Evolutionary conservation across 1,140 invertebrate genomes (phyloP), one percentile per base, ranked within the genome.

Genomic region (Drosophila bifasciata): DNA sequence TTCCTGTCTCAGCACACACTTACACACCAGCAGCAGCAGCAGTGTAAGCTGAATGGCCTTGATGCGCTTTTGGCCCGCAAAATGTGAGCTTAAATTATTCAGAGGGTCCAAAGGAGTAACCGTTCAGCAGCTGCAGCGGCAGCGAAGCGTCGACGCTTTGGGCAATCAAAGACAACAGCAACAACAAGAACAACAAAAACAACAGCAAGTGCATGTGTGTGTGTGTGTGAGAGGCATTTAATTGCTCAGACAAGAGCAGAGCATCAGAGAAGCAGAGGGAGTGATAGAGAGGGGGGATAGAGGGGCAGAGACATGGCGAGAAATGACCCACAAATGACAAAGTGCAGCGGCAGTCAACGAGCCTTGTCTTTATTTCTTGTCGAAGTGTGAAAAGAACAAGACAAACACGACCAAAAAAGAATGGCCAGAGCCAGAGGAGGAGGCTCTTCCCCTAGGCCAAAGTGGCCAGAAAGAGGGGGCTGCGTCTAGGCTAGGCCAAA

Each of bases 81-180:
- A 86, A 77, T 76, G 73, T 50, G 43, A 48, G 63, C 69, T 78
- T 88, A 72, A 86, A 86, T 86, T 86, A 86, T 86, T 86, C 78
- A 86, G 83, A 58, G 61, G 71, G 74, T 57, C 61, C 32, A 36
- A 36, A 60, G 52, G 50, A 64, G 41, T 67, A 39, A 43, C 23
- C 28, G 59, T 15, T 28, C 66, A 49, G 46, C 52, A 61, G 52
- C 32, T 64, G 52, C 68, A 45, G 53, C 69, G 51, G 43, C 52
- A 50, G 39, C 17, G 46, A 19, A 36, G 32, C 52, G 58, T 43
- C 67, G 56, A 48, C 59, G 71, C 71, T 79, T 52, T 46, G 52
- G 69, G 63, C 79, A 83, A 76, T 74, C 79, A 83, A 78, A 83
- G 72, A 39, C 70, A 66, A 75, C 62, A 63, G 62, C 48, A 79